Conservation (phyloP, 2,888 invertebrate species). For the Sussaba pulchella region DNA sequence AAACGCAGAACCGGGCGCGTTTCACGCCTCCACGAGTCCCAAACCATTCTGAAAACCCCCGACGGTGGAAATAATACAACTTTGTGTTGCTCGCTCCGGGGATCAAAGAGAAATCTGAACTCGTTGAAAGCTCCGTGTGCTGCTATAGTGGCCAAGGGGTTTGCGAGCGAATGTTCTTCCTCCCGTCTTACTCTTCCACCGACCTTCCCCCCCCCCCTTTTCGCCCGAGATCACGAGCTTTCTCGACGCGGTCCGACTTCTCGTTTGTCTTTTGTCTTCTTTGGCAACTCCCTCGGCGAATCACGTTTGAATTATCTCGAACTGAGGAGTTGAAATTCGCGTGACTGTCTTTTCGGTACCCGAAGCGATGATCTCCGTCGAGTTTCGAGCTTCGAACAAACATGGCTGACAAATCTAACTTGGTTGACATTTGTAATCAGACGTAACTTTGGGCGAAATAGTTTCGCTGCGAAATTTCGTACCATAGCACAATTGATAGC, state of each 20-base stretch:
- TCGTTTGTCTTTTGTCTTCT: slow-evolving; percentile 42
- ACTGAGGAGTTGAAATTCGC: neutral
- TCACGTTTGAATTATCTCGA: slow-evolving; percentile 15
- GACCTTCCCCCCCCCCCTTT: too few relatives aligned
- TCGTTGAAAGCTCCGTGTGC: slow-evolving; percentile 36
- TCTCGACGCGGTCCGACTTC: slow-evolving; percentile 22
- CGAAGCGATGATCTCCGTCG: neutral
- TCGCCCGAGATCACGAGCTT: too few relatives aligned
- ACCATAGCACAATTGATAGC: too few relatives aligned
- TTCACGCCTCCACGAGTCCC: slow-evolving; percentile 80
- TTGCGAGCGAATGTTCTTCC: slow-evolving; percentile 31
- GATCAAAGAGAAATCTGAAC: slow-evolving; percentile 79
- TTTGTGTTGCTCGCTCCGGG: slow-evolving; percentile 79
- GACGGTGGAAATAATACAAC: slow-evolving; percentile 82
- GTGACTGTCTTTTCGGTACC: neutral
- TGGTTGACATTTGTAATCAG: too few relatives aligned
- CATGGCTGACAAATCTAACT: too few relatives aligned
- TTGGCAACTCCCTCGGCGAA: slow-evolving; percentile 23
- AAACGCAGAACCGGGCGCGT: slow-evolving; percentile 74
- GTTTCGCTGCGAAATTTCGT: too few relatives aligned
- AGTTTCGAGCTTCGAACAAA: neutral
- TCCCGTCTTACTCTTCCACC: slow-evolving; percentile 15
- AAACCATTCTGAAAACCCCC: slow-evolving; percentile 79
- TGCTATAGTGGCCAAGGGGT: slow-evolving; percentile 43
- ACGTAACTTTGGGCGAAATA: too few relatives aligned